phyloP scores from a whole-genome alignment of 2,797 vertebrate genomes.

The Hyperoplus immaculatus region DNA sequence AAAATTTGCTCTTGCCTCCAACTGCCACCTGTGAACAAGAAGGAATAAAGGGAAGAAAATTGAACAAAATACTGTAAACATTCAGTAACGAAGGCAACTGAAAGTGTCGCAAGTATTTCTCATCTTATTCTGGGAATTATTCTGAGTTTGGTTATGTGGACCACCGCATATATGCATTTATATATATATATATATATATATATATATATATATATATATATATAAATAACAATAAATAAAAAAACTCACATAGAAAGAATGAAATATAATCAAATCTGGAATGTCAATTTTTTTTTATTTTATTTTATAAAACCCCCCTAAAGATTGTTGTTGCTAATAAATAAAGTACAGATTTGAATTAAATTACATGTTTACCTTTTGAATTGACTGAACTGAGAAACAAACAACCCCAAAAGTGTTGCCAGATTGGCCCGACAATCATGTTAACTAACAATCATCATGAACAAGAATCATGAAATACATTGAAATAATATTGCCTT shows the following conservation, averaged over 20 bases:
- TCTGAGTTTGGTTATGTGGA: background rate
- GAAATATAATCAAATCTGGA: background rate
- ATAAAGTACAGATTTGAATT: background rate
- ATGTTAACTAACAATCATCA: background rate
- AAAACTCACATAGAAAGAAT: background rate
- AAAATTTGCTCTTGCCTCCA: conserved; percentile 84
- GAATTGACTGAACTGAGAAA: conserved; percentile 32
- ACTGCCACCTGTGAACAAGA: conserved; percentile 77
- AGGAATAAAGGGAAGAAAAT: background rate
- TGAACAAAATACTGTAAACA: background rate
- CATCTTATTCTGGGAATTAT: background rate
- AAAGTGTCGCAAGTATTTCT: background rate
- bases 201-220: too few species aligned
- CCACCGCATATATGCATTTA: background rate
- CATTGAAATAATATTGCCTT: too few species aligned
- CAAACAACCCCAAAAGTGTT: conserved; percentile 10
- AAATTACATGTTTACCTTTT: conserved; percentile 2
- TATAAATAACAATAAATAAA: background rate
- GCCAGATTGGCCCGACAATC: conserved; percentile 9
- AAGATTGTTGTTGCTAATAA: background rate
- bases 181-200: too few species aligned
- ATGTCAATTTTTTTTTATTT: too few species aligned
- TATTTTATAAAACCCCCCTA: background rate
- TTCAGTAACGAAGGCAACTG: background rate
- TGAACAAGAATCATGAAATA: too few species aligned